These are phyloP conservation scores for Sabellastarte sp. DNA, from an alignment of 2,888 invertebrate genomes.

Conservation along the genomic window DNA sequence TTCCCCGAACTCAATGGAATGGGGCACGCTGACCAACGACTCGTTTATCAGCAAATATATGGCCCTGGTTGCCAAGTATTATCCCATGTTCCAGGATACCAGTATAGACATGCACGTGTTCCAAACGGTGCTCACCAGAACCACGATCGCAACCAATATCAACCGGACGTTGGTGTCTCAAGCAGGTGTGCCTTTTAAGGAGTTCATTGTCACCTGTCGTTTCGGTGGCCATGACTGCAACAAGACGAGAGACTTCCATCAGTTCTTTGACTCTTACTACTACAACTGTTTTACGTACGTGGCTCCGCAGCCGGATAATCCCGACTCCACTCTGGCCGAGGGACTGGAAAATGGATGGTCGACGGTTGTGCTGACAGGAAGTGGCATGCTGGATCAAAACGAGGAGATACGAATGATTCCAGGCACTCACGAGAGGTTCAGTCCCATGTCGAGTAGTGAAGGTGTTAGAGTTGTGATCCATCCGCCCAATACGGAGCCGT, in stretches of 20 bases:
- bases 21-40: constrained; percentile 6
- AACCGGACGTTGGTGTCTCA: constrained; percentile 8
- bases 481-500: constrained; percentile 25
- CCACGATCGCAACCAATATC: constrained; percentile 27
- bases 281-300: constrained; percentile 30
- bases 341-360: constrained; percentile 31
- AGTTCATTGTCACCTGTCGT: constrained; percentile 29
- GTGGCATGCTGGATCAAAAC: constrained; percentile 29
- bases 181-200: constrained; percentile 30
- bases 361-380: constrained; percentile 25
- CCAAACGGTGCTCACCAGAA: constrained; percentile 23
- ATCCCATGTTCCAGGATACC: constrained; percentile 15
- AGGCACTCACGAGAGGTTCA: constrained; percentile 28
- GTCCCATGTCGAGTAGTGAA: constrained; percentile 29
- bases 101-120: constrained; percentile 19
- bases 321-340: constrained; percentile 22
- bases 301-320: constrained; percentile 14
- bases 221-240: constrained; percentile 24
- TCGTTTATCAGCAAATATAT: constrained; percentile 26
- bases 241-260: constrained; percentile 18
- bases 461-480: constrained; percentile 29
- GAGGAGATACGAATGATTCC: constrained; percentile 24
- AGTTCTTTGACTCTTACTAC: constrained; percentile 30
- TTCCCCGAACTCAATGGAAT: constrained; percentile 7
- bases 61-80: constrained; percentile 22